Evolutionary conservation across 1,140 invertebrate genomes (phyloP).

Genomic region (Proales similis): DNA sequence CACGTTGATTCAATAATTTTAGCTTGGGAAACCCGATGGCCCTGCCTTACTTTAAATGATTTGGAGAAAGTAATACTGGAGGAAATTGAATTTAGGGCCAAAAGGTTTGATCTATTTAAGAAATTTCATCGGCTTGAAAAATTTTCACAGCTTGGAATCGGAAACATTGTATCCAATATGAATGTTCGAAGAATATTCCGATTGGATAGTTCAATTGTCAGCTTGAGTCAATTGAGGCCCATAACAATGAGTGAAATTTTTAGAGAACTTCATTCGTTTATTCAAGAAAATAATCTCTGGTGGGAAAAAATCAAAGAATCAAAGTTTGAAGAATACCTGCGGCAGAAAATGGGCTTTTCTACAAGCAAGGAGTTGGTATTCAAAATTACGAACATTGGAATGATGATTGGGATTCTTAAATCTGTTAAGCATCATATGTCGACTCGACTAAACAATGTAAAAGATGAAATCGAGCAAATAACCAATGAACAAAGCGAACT

Average conservation of each 20-base stretch:
- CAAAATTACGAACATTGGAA: constrained; percentile 31
- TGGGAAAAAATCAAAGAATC: constrained; percentile 6
- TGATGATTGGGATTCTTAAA: constrained; percentile 24
- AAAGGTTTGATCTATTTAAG: too few species aligned
- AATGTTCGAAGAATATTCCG: too few species aligned
- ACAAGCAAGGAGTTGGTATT: neutral
- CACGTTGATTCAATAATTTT: too few species aligned
- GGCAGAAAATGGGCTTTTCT: neutral
- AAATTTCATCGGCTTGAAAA: too few species aligned
- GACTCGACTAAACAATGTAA: neutral
- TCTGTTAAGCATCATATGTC: constrained; percentile 19
- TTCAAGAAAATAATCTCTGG: constrained; percentile 29
- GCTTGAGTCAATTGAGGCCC: constrained; percentile 16
- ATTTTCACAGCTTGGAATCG: too few species aligned
- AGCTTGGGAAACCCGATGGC: too few species aligned
- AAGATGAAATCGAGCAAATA: neutral
- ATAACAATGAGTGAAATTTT: constrained; percentile 10
- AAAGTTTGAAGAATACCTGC: constrained; percentile 11
- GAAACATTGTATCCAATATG: too few species aligned
- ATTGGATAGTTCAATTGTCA: too few species aligned
- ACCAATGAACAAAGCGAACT: too few species aligned
- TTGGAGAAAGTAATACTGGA: too few species aligned
- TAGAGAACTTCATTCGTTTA: constrained; percentile 1
- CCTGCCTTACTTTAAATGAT: too few species aligned
- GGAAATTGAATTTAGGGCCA: too few species aligned